A percentile compares a stretch with the other conserved stretches of the same genome.
Conservation (phyloP, 2,797 vertebrate species). For the Luscinia megarhynchos region DNA sequence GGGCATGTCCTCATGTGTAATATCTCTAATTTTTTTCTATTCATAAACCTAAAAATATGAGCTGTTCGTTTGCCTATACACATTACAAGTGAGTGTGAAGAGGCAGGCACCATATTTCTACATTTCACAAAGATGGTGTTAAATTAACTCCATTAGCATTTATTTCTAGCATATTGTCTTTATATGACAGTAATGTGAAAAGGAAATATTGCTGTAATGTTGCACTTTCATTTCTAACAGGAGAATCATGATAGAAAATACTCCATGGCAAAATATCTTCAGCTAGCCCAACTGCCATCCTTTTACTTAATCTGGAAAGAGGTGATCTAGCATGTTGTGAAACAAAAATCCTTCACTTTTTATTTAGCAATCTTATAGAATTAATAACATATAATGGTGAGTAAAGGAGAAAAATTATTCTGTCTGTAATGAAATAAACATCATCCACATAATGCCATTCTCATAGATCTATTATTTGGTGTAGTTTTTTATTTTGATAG, state of each 20-base stretch:
- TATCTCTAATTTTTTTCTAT: constrained; percentile 61
- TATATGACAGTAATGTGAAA: not conserved
- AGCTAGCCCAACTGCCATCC: not conserved
- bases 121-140: constrained; percentile 6
- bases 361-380: not conserved
- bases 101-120: constrained; percentile 25
- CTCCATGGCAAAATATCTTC: not conserved
- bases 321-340: not conserved
- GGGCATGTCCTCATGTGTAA: constrained; percentile 64
- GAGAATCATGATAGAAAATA: not conserved
- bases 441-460: not conserved
- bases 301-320: not conserved
- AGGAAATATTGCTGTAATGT: constrained; percentile 29
- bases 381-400: not conserved
- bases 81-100: constrained; percentile 40
- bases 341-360: not conserved
- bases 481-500: not conserved
- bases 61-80: constrained; percentile 44
- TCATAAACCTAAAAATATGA: constrained; percentile 64
- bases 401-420: not conserved
- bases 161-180: constrained; percentile 44
- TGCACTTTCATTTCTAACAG: constrained; percentile 32
- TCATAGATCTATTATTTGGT: not conserved
- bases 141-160: not conserved
- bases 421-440: not conserved